phyloP scores from a whole-genome alignment of 2,888 invertebrate species.

The Drosophila emarginata region DNA sequence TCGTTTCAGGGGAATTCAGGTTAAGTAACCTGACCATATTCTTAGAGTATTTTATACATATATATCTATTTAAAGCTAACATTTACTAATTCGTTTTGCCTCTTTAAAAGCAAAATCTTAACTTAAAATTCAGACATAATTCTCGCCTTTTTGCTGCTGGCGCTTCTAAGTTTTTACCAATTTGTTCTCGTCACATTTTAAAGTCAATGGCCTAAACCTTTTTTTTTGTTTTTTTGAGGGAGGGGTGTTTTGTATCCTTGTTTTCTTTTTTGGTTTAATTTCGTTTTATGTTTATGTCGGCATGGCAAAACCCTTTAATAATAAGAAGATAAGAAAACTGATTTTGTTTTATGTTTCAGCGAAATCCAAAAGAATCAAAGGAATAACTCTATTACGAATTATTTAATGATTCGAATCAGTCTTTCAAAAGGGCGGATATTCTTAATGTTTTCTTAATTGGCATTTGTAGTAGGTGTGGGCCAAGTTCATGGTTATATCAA shows the following conservation, averaged over 20 bases:
- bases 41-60: too few relatives aligned
- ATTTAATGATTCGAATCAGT: neutral
- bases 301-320: slow-evolving; percentile 62
- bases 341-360: slow-evolving; percentile 40
- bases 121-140: too few relatives aligned
- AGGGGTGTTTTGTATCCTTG: neutral
- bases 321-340: slow-evolving; percentile 67
- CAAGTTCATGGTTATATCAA: slow-evolving; percentile 47
- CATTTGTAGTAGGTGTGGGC: slow-evolving; percentile 11
- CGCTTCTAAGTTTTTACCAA: slow-evolving; percentile 55
- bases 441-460: slow-evolving; percentile 4
- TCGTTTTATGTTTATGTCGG: slow-evolving; percentile 54
- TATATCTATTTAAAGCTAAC: too few relatives aligned
- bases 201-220: slow-evolving; percentile 50
- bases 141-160: slow-evolving; percentile 32
- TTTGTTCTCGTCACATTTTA: slow-evolving; percentile 49
- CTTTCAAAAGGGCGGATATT: neutral
- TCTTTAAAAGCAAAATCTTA: neutral
- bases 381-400: slow-evolving; percentile 71
- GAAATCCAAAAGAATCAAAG: slow-evolving; percentile 11
- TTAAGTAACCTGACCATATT: too few relatives aligned
- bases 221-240: too few relatives aligned
- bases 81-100: neutral
- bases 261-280: slow-evolving; percentile 23
- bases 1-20: neutral